A percentile compares a stretch with the other conserved stretches of the same genome.
Conservation (phyloP, 2,888 invertebrate genomes). For the Erebia epiphron region DNA sequence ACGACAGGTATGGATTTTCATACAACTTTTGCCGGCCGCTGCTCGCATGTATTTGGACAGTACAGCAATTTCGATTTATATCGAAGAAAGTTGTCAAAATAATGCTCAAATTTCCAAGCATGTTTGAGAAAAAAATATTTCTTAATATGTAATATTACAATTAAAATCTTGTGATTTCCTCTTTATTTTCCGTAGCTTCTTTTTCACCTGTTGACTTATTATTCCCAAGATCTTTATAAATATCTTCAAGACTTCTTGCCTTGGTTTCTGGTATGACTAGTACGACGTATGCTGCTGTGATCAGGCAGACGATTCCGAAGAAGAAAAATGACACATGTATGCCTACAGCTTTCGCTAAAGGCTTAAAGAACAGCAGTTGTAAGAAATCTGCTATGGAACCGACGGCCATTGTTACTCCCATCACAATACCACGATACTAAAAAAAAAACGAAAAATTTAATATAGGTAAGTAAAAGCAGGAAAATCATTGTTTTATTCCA, state of each 20-base stretch:
- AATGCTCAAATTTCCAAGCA: no score
- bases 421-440: conserved; percentile 68
- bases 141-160: no score
- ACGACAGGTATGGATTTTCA: no score
- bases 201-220: conserved; percentile 14
- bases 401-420: conserved; percentile 61
- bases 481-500: no score
- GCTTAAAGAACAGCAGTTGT: conserved; percentile 68
- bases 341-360: conserved; percentile 57
- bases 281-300: conserved; percentile 54
- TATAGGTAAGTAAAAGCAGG: no score
- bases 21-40: no score
- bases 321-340: conserved; percentile 62
- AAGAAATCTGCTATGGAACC: conserved; percentile 58
- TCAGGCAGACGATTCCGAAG: conserved; percentile 58
- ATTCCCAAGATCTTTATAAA: conserved; percentile 53
- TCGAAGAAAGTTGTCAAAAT: no score
- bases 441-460: conserved; percentile 38
- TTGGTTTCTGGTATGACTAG: conserved; percentile 65
- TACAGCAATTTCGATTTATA: no score
- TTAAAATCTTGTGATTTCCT: conserved; percentile 14
- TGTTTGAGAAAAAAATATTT: no score
- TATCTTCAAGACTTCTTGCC: conserved; percentile 57
- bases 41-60: no score
- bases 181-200: conserved; percentile 4